Evolutionary conservation across 2,888 invertebrate species (phyloP), one percentile per base, ranked within the genome.

Genomic region (Steromphala cineraria): DNA sequence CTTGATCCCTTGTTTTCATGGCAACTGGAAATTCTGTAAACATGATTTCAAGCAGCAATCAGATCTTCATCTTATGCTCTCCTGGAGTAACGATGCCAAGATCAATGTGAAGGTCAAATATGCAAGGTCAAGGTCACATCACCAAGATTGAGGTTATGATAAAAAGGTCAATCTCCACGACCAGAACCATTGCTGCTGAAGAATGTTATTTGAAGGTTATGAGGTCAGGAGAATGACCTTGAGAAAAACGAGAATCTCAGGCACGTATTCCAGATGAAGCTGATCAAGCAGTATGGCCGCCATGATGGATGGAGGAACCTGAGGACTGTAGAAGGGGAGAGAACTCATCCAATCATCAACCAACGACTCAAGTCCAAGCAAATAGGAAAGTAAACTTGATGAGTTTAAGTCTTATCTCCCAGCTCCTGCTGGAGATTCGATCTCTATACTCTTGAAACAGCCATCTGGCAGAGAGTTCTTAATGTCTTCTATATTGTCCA

Each of bases 401-500:
- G 13, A 31, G 10, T 21, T 62, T 24, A 19, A 28, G 24, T 17
- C 28, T 62, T 62, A 62, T 62, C 62, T 62, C n/a, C 62, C 62
- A 46, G 46, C 46, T 1, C 62, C 62, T 0, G 62, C 62, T 7
- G 62, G 62, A 21, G 75, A 52, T 24, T 75, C 75, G 15, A 75
- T 75, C 52, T 75, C 75, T 75, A 90, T 90, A 82, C 87, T 89
- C 81, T 92, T 92, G 85, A 89, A 93, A 84, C 93, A 93, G 13
- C 89, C 90, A 17, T 88, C 84, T 0, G 92, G 93, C 36, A 93
- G 89, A 0, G 91, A 90, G 62, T 90, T 89, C 74, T 89, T 90
- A 77, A 93, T 93, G 78, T 90, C 89, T 78, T 86, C 84, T 36
- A 93, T 90, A 85, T 92, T 93, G 40, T 89, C 87, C 1, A 93